Base-by-base conservation (phyloP, 2,797 vertebrate species). In the Muscicapa comitata region DNA sequence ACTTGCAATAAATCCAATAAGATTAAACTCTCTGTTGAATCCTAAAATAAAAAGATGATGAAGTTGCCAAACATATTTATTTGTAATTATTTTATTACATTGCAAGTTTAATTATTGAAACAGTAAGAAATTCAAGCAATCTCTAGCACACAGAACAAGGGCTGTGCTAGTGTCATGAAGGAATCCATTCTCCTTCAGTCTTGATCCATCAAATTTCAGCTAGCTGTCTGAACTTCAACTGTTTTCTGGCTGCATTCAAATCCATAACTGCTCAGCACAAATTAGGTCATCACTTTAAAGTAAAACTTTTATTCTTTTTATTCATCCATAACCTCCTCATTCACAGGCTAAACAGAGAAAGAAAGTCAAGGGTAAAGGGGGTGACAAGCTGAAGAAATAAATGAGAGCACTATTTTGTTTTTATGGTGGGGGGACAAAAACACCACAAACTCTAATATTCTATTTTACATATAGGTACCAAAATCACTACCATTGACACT, bases 1-100 rank as follows among this genome's bases (percentile, higher is more conserved):
- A 86, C 74, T 95, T 94, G 54, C 67, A 91, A 88, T 81, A 93
- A 95, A 93, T 88, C 76, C 70, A 95, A 43, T 91, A 86, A 42
- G 19, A 90, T 80, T 3, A 86, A 96, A 94, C 31, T 29, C 15
- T 55, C 45, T 70, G 33, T 37, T 86, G 80, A 92, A 92, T 93
- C 88, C 58, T 88, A 91, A 97, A 88, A 76, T 29, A 77, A 33
- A 57, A 88, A 94, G 29, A 84, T 65, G 62, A 95, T 84, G 21
- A 93, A 85, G 11, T 68, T 73, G 55, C 23, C 42, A 78, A 45
- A 37, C 55, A 33, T 29, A 59, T 12, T 79, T 88, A 57, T 79
- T 91, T 70, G 4, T 87, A 94, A 94, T 67, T 86, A 42, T 58
- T 84, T 74, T 70, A 79, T 88, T 92, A 12, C 20, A 84, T 72